Evolutionary conservation across 2,888 invertebrate species (phyloP).

Genomic region (Acanthococcus lagerstroemiae): DNA sequence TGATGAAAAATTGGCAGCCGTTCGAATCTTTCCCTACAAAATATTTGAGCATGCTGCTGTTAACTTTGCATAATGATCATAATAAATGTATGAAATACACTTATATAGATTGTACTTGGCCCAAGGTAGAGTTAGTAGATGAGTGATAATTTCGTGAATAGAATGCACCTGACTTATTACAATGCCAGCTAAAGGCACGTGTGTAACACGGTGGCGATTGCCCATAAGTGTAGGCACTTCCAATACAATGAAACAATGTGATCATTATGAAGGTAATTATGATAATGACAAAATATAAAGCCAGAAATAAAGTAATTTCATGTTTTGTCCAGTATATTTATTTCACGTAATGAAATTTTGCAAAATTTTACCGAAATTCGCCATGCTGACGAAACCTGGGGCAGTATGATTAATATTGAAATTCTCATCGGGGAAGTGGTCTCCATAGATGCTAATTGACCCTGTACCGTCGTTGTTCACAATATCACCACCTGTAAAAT

Average conservation of each 20-base stretch:
- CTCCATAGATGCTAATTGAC: slow-evolving; percentile 82
- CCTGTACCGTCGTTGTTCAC: slow-evolving; percentile 71
- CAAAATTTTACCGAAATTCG: slow-evolving; percentile 71
- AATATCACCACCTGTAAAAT: slow-evolving; percentile 62
- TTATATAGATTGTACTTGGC: too few species aligned
- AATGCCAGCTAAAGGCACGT: background rate
- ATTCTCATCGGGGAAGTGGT: slow-evolving; percentile 88
- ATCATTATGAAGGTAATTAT: background rate
- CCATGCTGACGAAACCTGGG: slow-evolving; percentile 95
- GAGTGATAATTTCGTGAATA: too few species aligned
- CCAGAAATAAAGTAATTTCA: background rate
- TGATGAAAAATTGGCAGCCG: slow-evolving; percentile 97
- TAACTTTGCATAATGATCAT: too few species aligned
- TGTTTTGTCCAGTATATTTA: too few species aligned
- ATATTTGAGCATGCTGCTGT: too few species aligned
- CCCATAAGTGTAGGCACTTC: too few species aligned
- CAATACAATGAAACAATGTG: too few species aligned
- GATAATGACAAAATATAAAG: background rate
- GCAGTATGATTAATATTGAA: slow-evolving; percentile 94
- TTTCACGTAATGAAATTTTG: background rate
- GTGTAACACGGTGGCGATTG: background rate
- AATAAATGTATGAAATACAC: too few species aligned
- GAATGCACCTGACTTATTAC: background rate
- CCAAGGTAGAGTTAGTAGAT: too few species aligned
- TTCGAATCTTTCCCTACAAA: slow-evolving; percentile 62